Conservation (phyloP, 1,140 invertebrate genomes). For the Rhopalosiphum maidis region DNA sequence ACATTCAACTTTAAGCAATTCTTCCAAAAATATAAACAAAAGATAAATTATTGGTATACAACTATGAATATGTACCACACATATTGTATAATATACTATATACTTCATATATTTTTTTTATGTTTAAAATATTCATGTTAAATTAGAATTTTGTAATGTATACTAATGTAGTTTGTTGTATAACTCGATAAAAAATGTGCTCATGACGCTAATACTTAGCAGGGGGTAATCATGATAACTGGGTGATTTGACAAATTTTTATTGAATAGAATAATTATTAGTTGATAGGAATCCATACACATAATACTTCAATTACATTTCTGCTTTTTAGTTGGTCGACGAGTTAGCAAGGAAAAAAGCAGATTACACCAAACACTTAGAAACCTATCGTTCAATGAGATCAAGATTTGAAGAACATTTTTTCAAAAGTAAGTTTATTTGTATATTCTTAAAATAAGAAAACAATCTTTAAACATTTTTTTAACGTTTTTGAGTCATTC, state of each 20-base stretch:
- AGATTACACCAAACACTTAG: slow-evolving; percentile 84
- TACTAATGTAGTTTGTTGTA: not conserved
- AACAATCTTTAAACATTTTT: not conserved
- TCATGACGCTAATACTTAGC: not conserved
- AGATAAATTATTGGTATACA: not conserved
- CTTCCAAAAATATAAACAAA: not conserved
- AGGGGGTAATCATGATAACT: not conserved
- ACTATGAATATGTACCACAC: too few species aligned
- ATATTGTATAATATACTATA: too few species aligned
- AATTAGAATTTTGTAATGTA: slow-evolving; percentile 11
- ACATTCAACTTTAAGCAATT: not conserved
- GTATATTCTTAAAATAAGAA: not conserved
- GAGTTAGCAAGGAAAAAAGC: slow-evolving; percentile 80
- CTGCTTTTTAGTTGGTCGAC: slow-evolving; percentile 74
- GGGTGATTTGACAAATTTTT: slow-evolving; percentile 44
- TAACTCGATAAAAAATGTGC: not conserved
- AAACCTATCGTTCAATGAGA: slow-evolving; percentile 81
- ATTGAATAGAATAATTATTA: slow-evolving; percentile 46
- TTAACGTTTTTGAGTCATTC: not conserved
- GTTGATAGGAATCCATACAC: slow-evolving; percentile 33
- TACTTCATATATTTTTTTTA: not conserved
- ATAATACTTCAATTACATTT: slow-evolving; percentile 56
- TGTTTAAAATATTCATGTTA: not conserved
- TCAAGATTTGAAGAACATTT: slow-evolving; percentile 85
- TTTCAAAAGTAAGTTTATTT: slow-evolving; percentile 74